Percentiles rank a stretch among this genome's conserved stretches.
Evolutionary conservation across 2,888 invertebrate species (phyloP).

Genomic region (Lepidochitona cinerea): DNA sequence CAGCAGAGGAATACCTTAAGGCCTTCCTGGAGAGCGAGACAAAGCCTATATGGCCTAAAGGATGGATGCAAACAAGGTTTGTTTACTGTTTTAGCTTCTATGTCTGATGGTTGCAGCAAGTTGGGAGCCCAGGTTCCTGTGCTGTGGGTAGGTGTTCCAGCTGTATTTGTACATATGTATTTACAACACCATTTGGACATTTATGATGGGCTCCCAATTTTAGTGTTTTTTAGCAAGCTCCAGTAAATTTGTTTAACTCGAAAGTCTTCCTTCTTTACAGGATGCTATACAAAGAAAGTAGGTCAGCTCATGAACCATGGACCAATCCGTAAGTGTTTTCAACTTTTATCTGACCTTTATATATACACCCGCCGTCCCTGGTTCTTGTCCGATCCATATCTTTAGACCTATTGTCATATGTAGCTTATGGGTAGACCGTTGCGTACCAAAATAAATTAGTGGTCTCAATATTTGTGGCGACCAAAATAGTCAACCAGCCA

Average conservation of each 20-base stretch:
- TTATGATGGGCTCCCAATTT: not conserved
- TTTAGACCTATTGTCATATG: not conserved
- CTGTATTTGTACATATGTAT: too few relatives aligned
- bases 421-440: not conserved
- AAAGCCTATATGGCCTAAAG: constrained; percentile 79
- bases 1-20: constrained; percentile 74
- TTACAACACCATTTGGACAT: too few relatives aligned
- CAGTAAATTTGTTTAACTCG: too few relatives aligned
- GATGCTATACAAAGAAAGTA: constrained; percentile 54
- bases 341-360: too few relatives aligned
- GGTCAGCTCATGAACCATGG: constrained; percentile 47
- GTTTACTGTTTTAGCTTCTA: too few relatives aligned
- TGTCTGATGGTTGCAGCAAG: too few relatives aligned
- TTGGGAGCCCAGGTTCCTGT: too few relatives aligned
- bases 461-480: too few relatives aligned
- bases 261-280: constrained; percentile 37
- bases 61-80: constrained; percentile 77
- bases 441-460: not conserved
- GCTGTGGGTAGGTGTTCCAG: too few relatives aligned
- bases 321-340: constrained; percentile 54
- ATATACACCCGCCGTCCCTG: too few relatives aligned
- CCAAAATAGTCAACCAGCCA: too few relatives aligned
- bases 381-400: not conserved
- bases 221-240: too few relatives aligned
- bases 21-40: constrained; percentile 76